phyloP scores from a whole-genome alignment of 2,797 vertebrate species.

The Sebastes hopkinsi region DNA sequence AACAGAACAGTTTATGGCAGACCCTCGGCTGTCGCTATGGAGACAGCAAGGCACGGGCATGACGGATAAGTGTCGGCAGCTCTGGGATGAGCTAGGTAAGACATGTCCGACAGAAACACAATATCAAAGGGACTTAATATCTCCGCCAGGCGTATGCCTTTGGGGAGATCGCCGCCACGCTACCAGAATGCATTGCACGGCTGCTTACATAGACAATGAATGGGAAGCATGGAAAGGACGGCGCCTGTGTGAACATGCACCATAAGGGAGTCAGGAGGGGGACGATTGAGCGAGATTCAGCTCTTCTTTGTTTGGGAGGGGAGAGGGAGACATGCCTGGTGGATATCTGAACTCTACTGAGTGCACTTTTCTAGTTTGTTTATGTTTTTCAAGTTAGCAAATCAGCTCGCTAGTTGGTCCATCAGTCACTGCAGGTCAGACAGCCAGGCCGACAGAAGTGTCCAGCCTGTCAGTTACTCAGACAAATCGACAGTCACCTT shows the following conservation, averaged over 20 bases:
- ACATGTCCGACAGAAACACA: background rate
- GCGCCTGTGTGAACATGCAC: too few species aligned
- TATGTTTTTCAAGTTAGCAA: background rate
- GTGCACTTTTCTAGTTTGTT: background rate
- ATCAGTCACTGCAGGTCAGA: conserved; percentile 4
- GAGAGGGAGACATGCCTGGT: background rate
- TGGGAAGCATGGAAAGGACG: too few species aligned
- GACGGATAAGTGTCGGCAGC: conserved; percentile 97
- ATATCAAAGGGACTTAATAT: background rate
- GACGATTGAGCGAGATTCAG: background rate
- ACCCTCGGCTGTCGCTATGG: conserved; percentile 96
- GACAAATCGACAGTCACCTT: conserved; percentile 26
- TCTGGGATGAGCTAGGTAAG: conserved; percentile 98
- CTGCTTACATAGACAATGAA: too few species aligned
- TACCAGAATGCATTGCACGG: too few species aligned
- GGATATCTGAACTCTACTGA: background rate
- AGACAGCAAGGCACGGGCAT: conserved; percentile 98
- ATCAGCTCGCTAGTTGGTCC: background rate
- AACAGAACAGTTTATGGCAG: conserved; percentile 98
- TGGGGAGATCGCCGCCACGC: background rate
- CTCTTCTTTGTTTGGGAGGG: background rate
- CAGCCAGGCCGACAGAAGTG: background rate
- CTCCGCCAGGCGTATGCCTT: background rate
- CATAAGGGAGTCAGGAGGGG: background rate
- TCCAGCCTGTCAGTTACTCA: conserved; percentile 4